Evolutionary conservation across 2,888 invertebrate genomes (phyloP).

Genomic region (Pammene fasciana): DNA sequence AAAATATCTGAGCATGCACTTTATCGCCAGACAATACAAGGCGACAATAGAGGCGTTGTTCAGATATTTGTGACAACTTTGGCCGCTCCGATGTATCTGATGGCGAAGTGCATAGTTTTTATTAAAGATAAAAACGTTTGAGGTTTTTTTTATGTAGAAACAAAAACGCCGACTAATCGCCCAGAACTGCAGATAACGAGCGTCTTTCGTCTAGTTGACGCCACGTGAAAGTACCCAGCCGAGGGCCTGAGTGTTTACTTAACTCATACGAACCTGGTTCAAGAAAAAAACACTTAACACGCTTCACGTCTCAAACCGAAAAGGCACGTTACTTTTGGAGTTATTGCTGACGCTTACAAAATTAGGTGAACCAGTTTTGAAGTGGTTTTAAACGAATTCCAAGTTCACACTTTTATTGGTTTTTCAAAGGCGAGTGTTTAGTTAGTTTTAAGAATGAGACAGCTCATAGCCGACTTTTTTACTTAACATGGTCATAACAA

Average conservation of each 20-base stretch:
- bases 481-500: background rate
- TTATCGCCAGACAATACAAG: too few species aligned
- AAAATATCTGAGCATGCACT: too few species aligned
- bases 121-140: background rate
- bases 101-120: too few species aligned
- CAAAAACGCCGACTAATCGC: conserved; percentile 15
- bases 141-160: conserved; percentile 10
- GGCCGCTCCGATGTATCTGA: too few species aligned
- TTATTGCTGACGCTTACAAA: background rate
- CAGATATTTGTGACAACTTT: too few species aligned
- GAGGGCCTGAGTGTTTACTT: conserved; percentile 34
- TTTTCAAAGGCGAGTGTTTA: background rate
- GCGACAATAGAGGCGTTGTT: too few species aligned
- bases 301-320: background rate
- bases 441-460: too few species aligned
- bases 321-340: background rate
- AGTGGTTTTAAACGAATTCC: background rate
- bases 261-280: conserved; percentile 31
- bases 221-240: conserved; percentile 33
- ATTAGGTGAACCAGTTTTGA: background rate
- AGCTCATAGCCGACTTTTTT: background rate
- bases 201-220: conserved; percentile 29
- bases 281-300: conserved; percentile 34
- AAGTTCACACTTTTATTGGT: background rate
- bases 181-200: conserved; percentile 34